phyloP scores from a whole-genome alignment of 2,888 invertebrate genomes.

The Drosophila anomelani region DNA sequence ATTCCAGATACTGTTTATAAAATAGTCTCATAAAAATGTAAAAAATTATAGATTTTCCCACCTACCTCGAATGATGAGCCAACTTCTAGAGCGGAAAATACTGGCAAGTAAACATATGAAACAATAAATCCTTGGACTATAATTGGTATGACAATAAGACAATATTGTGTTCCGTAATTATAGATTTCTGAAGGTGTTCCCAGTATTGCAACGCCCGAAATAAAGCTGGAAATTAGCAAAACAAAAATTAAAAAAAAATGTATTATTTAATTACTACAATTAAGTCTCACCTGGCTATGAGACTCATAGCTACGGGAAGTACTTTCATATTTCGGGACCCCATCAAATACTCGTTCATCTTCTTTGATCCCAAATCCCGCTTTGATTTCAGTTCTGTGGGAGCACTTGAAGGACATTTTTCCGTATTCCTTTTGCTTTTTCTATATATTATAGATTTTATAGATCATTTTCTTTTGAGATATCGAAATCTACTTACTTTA shows the following conservation, averaged over 20 bases:
- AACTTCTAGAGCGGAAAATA: conserved; percentile 90
- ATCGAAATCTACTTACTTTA: conserved; percentile 66
- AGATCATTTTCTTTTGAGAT: background rate
- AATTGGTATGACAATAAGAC: conserved; percentile 90
- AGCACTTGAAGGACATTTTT: conserved; percentile 25
- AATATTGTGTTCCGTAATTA: conserved; percentile 93
- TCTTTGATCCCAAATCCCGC: conserved; percentile 84
- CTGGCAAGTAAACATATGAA: conserved; percentile 91
- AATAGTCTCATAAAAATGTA: background rate
- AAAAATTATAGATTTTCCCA: background rate
- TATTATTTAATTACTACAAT: conserved; percentile 7
- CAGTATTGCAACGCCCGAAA: conserved; percentile 94
- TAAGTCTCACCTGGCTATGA: conserved; percentile 90
- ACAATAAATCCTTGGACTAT: conserved; percentile 88
- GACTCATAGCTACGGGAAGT: conserved; percentile 93
- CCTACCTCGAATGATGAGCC: conserved; percentile 93
- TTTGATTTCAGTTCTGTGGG: conserved; percentile 24
- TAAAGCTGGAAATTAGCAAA: conserved; percentile 87
- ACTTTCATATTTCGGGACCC: conserved; percentile 90
- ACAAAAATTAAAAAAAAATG: background rate
- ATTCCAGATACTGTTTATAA: conserved; percentile 89
- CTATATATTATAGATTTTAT: conserved; percentile 23
- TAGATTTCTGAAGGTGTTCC: conserved; percentile 95
- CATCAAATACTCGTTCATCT: conserved; percentile 90
- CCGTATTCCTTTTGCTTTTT: conserved; percentile 48